These are phyloP conservation scores for Spheniscus humboldti DNA, from an alignment of 2,797 vertebrate species.

Conservation along the genomic window DNA sequence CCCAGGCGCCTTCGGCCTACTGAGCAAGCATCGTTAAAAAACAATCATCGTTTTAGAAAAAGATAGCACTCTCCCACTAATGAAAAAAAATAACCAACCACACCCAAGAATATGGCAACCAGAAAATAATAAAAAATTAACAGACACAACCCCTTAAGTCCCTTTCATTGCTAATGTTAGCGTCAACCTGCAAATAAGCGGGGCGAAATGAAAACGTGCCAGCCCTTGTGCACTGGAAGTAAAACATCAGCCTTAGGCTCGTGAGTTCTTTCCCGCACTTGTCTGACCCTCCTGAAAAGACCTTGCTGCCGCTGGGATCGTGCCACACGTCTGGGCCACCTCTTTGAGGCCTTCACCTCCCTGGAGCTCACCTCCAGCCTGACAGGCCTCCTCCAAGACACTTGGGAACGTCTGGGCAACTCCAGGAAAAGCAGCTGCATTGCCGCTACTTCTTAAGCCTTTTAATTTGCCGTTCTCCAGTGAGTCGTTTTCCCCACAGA, in stretches of 20 bases:
- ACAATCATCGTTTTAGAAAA: rapidly evolving
- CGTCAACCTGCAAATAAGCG: rapidly evolving
- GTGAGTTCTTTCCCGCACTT: rapidly evolving
- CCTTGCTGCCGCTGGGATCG: too few relatives aligned
- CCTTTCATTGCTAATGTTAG: background rate
- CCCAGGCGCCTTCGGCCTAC: rapidly evolving
- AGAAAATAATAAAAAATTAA: background rate
- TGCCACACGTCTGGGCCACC: rapidly evolving
- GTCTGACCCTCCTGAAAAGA: background rate
- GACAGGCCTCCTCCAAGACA: background rate
- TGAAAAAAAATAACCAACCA: background rate
- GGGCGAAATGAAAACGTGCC: background rate
- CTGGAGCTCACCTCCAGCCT: background rate
- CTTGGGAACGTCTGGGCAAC: background rate
- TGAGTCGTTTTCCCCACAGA: background rate
- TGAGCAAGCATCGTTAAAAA: rapidly evolving
- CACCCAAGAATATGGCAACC: background rate
- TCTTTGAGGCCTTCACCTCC: background rate
- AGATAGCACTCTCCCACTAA: rapidly evolving
- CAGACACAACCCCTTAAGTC: rapidly evolving
- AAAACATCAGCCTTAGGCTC: background rate
- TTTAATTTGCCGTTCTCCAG: background rate
- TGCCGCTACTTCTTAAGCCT: background rate
- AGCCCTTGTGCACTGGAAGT: too few relatives aligned
- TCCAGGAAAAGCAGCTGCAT: background rate